Base-by-base conservation (phyloP, 2,113 vertebrate species). In the Centropus bengalensis region DNA sequence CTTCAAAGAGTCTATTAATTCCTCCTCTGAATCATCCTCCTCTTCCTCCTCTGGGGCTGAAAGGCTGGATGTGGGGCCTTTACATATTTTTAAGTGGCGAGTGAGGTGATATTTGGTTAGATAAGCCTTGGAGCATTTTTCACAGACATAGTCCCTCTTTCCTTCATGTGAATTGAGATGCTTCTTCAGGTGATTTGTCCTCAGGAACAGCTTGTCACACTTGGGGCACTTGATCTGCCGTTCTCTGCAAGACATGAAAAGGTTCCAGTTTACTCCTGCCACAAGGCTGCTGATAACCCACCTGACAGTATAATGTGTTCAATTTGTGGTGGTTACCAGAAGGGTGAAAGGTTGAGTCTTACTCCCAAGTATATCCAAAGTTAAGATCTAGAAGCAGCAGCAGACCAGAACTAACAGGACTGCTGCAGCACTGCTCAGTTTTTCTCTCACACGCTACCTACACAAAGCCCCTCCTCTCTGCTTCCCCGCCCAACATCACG, bases 71-170 rank as follows among this genome's bases (percentile, higher is more conserved):
- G 98, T 98, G 38, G 99, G 99, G 19, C 99, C 99, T 97, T 99
- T 99, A 97, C 99, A 99, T 95, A 99, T 99, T 97, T 99, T 99
- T 83, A 99, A 98, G 97, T 99, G 99, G 23, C 99, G 98, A 11
- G 99, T 99, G 91, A 99, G 99, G 97, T 99, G 99, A 63, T 99
- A 99, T 91, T 99, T 99, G 89, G 99, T 99, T 92, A 99, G 98
- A 81, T 99, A 99, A 88, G 98, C 99, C 96, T 99, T 99, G 84
- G 98, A 98, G 92, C 99, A 99, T 92, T 99, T 99, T 95, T 99
- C 99, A 92, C 99, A 99, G 87, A 99, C 98, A 94, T 99, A 99
- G 98, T 99, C 99, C 75, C 99, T 97, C 47, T 98, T 99, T 75
- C 99, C 99, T 95, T 99, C 98, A 12, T 99, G 99, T 69, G 99